Evolutionary conservation across 2,113 vertebrate genomes (phyloP), one percentile per base, ranked within the genome.

Genomic region (Phocoena phocoena): DNA sequence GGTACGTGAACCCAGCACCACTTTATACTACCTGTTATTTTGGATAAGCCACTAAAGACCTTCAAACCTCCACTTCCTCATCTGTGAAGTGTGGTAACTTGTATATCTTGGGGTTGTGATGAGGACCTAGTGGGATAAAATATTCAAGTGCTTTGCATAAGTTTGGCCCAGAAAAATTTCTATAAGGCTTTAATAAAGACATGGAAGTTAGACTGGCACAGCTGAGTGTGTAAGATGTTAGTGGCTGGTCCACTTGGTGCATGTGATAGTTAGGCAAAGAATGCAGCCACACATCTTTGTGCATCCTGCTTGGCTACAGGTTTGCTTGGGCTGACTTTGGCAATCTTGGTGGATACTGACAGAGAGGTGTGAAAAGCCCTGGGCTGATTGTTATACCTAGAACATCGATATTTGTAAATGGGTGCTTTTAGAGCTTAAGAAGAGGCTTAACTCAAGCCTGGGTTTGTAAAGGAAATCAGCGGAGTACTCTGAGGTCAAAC

Each of bases 351-450:
- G 58, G 90, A 86, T 77, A 88, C 5, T 85, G 73, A 53, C 23
- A 55, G 38, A 88, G 13, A 86, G 20, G 71, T 83, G 81, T 96
- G 85, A 98, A 98, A 96, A 97, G 90, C 94, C 93, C 50, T 87
- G 21, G 33, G 50, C 14, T 93, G 55, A 79, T 6, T 26, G 77
- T 95, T 62, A 94, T 13, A 76, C 2, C 12, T 41, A 82, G 38
- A 26, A 94, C 58, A 38, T 97, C 13, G 5, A 18, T 97, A 93
- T 90, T 93, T 96, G 93, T 90, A 93, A 95, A 94, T 70, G 77
- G 76, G 5, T 93, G 73, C 60, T 95, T 95, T 96, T 76, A 91
- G 73, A 94, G 26, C 77, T 77, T 60, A 74, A 58, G 6, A 60
- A 90, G 71, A 68, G 15, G 15, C 5, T 90, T 68, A 74, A 36